Conservation (phyloP, 2,888 invertebrate genomes). For the Diaprepes abbreviatus region DNA sequence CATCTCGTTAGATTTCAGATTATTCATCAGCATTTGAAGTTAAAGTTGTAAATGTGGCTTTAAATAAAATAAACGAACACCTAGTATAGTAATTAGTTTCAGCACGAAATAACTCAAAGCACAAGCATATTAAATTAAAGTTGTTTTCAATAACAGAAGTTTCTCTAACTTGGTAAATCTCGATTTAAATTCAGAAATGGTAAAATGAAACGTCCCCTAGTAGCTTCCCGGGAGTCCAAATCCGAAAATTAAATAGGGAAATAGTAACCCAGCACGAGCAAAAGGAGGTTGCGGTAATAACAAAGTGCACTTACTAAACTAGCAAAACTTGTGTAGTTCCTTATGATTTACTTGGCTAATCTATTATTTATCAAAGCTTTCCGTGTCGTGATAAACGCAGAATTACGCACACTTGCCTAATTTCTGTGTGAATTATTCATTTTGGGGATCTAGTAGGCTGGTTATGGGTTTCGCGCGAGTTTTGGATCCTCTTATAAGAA, state of each 20-base stretch:
- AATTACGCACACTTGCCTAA: conserved; percentile 61
- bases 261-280: conserved; percentile 6
- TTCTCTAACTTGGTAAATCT: conserved; percentile 9
- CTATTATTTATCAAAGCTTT: conserved; percentile 66
- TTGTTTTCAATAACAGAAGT: conserved; percentile 12
- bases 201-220: conserved; percentile 26
- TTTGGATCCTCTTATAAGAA: conserved; percentile 41
- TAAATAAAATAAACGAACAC: too few species aligned
- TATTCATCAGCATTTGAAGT: too few species aligned
- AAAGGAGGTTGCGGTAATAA: conserved; percentile 35
- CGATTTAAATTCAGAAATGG: conserved; percentile 20
- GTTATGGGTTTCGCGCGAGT: conserved; percentile 20
- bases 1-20: too few species aligned
- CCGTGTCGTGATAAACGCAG: conserved; percentile 63
- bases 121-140: conserved; percentile 1
- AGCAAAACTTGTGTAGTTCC: conserved; percentile 48
- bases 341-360: conserved; percentile 63
- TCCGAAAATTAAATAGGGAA: conserved; percentile 31
- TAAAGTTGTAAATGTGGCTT: too few species aligned
- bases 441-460: conserved; percentile 44
- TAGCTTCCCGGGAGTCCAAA: conserved; percentile 25
- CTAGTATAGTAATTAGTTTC: too few species aligned
- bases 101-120: too few species aligned
- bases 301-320: conserved; percentile 46
- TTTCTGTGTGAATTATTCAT: conserved; percentile 62